Evolutionary conservation across 2,797 vertebrate genomes (phyloP).

Genomic region (Morelia viridis): DNA sequence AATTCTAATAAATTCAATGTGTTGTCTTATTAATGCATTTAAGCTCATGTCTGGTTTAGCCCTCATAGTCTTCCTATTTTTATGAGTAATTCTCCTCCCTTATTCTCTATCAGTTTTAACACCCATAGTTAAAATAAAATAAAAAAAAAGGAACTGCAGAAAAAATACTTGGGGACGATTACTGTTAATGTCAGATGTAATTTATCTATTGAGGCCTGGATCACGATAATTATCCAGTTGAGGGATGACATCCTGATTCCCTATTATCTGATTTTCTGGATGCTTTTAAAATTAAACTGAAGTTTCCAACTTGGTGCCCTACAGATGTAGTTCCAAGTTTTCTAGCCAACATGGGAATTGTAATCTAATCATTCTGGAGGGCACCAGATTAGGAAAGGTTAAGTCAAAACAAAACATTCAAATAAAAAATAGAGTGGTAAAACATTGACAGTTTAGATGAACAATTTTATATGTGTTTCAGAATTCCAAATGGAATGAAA

Average conservation of each 20-base stretch:
- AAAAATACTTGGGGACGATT: background rate
- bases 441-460: background rate
- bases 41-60: background rate
- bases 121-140: background rate
- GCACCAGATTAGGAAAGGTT: background rate
- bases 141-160: background rate
- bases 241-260: background rate
- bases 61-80: background rate
- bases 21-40: background rate
- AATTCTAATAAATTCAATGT: background rate
- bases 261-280: background rate
- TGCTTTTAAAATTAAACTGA: background rate
- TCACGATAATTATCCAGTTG: background rate
- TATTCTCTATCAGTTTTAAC: background rate
- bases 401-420: background rate
- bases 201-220: background rate
- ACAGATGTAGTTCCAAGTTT: background rate
- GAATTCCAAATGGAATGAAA: conserved; percentile 43
- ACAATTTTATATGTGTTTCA: conserved; percentile 36
- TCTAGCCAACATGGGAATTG: background rate
- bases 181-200: background rate
- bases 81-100: background rate
- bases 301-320: background rate
- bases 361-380: background rate
- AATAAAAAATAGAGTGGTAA: background rate